Percentiles rank a stretch among this genome's conserved stretches.
Evolutionary conservation across 1,140 invertebrate genomes (phyloP).

Genomic region (Drosophila orosa): DNA sequence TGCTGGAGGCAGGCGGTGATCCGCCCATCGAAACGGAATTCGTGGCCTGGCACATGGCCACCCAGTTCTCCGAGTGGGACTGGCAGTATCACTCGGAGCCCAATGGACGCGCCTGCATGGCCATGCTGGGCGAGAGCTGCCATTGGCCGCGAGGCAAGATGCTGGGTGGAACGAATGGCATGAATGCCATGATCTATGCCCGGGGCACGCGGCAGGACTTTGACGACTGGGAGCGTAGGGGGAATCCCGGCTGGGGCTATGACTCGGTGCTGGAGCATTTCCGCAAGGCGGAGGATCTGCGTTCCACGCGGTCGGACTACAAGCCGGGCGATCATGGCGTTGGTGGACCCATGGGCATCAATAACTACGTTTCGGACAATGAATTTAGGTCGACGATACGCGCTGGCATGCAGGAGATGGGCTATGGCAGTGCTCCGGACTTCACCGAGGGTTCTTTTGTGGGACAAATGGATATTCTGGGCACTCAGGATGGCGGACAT

Average conservation of each 20-base stretch:
- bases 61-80: constrained; percentile 81
- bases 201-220: constrained; percentile 88
- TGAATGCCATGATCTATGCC: constrained; percentile 91
- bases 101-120: constrained; percentile 80
- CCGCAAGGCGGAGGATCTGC: constrained; percentile 87
- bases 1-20: constrained; percentile 85
- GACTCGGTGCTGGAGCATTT: constrained; percentile 90
- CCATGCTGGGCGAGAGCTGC: constrained; percentile 84
- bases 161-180: constrained; percentile 88
- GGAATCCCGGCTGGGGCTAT: constrained; percentile 88
- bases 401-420: constrained; percentile 81
- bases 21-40: constrained; percentile 77
- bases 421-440: constrained; percentile 85
- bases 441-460: constrained; percentile 85
- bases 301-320: constrained; percentile 84
- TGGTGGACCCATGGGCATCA: constrained; percentile 87
- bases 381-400: constrained; percentile 84
- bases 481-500: constrained; percentile 85
- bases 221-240: constrained; percentile 88
- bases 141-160: constrained; percentile 88
- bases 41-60: constrained; percentile 81
- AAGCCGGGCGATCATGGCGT: constrained; percentile 86
- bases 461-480: constrained; percentile 85
- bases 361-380: constrained; percentile 84
- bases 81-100: constrained; percentile 83